Evolutionary conservation across 2,888 invertebrate species (phyloP), one percentile per base, ranked within the genome.

Genomic region (Ephialtes manifestator): DNA sequence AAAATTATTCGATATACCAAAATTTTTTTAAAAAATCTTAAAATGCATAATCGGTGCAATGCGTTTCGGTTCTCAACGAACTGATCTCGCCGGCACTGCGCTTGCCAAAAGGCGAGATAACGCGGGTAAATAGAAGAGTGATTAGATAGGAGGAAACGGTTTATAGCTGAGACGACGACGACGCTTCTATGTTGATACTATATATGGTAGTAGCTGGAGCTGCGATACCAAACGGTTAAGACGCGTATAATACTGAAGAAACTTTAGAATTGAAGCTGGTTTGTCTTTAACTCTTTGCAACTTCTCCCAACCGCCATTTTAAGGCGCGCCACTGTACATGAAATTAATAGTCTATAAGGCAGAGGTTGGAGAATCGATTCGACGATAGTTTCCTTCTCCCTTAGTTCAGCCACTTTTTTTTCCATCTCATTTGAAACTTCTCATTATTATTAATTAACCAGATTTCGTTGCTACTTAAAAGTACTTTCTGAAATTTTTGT

Each of bases 121-220:
- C 80, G 43, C 70, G 78, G 35, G 85, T 76, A 88, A 87, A 87
- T 86, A 86, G 77, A 48, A 70, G 76, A 84, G 70, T 65, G 88
- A 89, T 89, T 89, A 89, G 89, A 89, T 89, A 88, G 85, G 80
- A 81, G 75, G 51, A 35, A 80, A 80, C 82, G 74, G 70, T 85
- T 81, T 86, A 46, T 67, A 20, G 53, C 18, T 68, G 35, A 8
- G n/a, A n/a, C n/a, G 35, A 39, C 35, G 35, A 39, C 35, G 39
- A 68, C 67, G 39, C 53, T 24, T 4, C 39, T 18, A 53, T 58
- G 55, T 15, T 39, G 46, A 84, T 81, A 70, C 28, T 24, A 67
- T 43, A 72, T 55, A 58, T 68, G 13, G 35, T 20, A 4, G 31
- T 63, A 35, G 63, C n/a, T 35, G 18, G 2, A 31, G 35, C 35